Percentiles rank a stretch among this genome's conserved stretches.
Conservation (phyloP, 2,888 invertebrate species). For the Aspidiotus rigidus region DNA sequence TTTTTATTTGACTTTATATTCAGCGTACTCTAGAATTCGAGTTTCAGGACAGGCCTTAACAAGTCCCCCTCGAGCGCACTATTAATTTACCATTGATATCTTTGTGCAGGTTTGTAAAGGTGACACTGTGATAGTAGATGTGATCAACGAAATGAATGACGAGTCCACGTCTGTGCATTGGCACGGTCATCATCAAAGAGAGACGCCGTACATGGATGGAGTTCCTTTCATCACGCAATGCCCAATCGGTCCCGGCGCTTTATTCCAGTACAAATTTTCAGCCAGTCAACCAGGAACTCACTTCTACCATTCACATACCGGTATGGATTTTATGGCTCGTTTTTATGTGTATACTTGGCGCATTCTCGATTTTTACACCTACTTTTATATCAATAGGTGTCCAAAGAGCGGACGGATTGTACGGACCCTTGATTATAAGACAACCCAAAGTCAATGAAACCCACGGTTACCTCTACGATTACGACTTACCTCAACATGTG, state of each 20-base stretch:
- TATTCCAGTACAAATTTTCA: constrained; percentile 55
- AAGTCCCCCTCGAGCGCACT: constrained; percentile 27
- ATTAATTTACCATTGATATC: not conserved
- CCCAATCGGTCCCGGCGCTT: constrained; percentile 64
- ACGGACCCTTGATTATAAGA: constrained; percentile 67
- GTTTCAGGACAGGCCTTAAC: too few species aligned
- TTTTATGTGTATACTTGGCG: too few species aligned
- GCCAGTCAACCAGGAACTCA: constrained; percentile 70
- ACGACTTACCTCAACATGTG: constrained; percentile 65
- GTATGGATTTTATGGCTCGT: constrained; percentile 41
- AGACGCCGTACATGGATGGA: constrained; percentile 79
- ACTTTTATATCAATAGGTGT: constrained; percentile 38
- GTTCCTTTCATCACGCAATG: constrained; percentile 79
- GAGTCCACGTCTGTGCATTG: constrained; percentile 82
- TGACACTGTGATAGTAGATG: constrained; percentile 74
- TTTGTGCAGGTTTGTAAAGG: constrained; percentile 65
- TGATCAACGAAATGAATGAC: constrained; percentile 65
- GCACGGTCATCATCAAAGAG: constrained; percentile 77
- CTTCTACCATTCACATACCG: constrained; percentile 72
- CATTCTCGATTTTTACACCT: not conserved
- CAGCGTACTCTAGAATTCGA: too few species aligned
- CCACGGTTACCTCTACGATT: constrained; percentile 62
- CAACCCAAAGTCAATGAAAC: constrained; percentile 55
- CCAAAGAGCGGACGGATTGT: constrained; percentile 76
- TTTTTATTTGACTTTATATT: too few species aligned